A percentile compares a stretch with the other conserved stretches of the same genome.
Evolutionary conservation across 2,113 vertebrate genomes (phyloP).

Genomic region (Scytalopus superciliaris): DNA sequence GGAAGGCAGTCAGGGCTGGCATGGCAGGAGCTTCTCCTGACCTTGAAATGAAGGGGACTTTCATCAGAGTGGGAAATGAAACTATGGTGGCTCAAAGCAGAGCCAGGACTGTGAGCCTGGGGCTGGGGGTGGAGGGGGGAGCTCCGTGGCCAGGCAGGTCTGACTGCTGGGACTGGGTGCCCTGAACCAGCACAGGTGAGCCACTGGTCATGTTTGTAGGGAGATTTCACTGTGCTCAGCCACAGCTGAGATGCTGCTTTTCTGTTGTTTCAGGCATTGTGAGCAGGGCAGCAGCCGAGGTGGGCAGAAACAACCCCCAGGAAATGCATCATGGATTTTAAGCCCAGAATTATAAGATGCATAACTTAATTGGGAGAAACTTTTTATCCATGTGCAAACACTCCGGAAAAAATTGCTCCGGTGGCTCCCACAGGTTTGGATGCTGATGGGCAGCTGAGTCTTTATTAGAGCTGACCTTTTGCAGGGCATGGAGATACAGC

Average conservation of each 20-base stretch:
- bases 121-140: background rate
- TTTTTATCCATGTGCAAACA: background rate
- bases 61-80: too few species aligned
- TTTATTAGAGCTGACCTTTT: background rate
- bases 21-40: accelerated
- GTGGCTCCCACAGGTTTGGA: accelerated
- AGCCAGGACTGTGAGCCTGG: background rate
- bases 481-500: background rate
- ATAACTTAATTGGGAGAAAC: background rate
- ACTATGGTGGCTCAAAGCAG: background rate
- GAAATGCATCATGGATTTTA: background rate
- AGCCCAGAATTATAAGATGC: background rate
- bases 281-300: too few species aligned
- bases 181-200: background rate
- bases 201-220: accelerated
- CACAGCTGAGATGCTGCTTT: background rate
- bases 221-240: background rate
- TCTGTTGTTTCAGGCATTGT: accelerated
- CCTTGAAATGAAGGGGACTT: background rate
- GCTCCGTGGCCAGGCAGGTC: too few species aligned
- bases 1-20: background rate
- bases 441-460: background rate
- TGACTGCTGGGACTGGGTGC: accelerated
- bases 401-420: background rate
- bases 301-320: background rate